phyloP scores from a whole-genome alignment of 2,113 vertebrate genomes.

The Catharus bicknelli region DNA sequence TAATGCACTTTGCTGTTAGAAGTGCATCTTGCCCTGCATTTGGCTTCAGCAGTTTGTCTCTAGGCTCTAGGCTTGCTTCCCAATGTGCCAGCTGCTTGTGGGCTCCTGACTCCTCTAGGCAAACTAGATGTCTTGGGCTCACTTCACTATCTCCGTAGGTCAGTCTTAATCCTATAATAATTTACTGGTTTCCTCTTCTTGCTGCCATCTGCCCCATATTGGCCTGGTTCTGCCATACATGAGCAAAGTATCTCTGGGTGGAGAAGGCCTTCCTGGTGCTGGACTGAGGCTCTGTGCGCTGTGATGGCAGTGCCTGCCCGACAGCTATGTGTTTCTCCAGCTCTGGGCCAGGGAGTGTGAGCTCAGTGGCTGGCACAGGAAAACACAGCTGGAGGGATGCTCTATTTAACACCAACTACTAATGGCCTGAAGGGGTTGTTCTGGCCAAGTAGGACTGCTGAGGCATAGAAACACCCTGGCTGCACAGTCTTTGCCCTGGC shows the following conservation, averaged over 20 bases:
- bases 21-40: neutral
- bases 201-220: neutral
- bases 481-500: conserved; percentile 26
- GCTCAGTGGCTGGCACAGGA: conserved; percentile 33
- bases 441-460: conserved; percentile 39
- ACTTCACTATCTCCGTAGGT: neutral
- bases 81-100: neutral
- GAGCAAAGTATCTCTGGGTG: neutral
- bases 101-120: neutral
- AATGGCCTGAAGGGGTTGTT: neutral
- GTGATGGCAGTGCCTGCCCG: fast-evolving
- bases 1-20: conserved; percentile 34
- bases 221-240: neutral
- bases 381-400: conserved; percentile 21
- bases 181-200: neutral
- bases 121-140: neutral
- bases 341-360: neutral
- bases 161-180: conserved; percentile 1
- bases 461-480: conserved; percentile 30
- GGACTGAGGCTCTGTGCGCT: neutral
- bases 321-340: neutral
- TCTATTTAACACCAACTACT: conserved; percentile 26
- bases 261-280: neutral
- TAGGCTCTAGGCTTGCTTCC: neutral
- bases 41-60: neutral